These are phyloP conservation scores for Cyrtorhinus lividipennis DNA, from an alignment of 1,140 invertebrate species.

Conservation along the genomic window DNA sequence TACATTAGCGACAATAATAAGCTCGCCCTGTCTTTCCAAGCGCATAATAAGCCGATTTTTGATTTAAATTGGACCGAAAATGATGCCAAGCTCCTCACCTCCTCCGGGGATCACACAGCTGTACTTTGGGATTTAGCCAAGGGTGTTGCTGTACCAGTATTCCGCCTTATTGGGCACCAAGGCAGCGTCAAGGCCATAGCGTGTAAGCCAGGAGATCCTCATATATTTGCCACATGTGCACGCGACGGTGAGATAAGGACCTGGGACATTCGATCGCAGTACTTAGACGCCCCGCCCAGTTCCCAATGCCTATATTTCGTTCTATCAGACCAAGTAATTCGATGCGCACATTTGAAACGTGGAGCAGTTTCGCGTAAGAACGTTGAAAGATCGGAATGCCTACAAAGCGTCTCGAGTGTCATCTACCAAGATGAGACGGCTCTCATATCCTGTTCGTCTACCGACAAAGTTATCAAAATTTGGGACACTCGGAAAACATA, in stretches of 20 bases:
- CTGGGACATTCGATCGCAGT: conserved; percentile 48
- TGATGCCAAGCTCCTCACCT: conserved; percentile 60
- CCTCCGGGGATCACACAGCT: conserved; percentile 68
- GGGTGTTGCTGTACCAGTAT: conserved; percentile 33
- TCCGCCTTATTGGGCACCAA: conserved; percentile 53
- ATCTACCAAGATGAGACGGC: conserved; percentile 61
- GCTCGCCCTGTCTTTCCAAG: conserved; percentile 27
- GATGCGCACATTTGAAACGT: not conserved
- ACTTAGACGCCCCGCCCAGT: conserved; percentile 11
- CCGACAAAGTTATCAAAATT: conserved; percentile 71
- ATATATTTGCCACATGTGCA: conserved; percentile 67
- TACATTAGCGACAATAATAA: not conserved
- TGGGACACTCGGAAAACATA: conserved; percentile 80
- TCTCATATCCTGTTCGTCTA: conserved; percentile 63
- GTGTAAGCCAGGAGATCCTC: conserved; percentile 45
- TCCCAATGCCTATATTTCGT: conserved; percentile 30
- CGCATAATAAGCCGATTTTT: conserved; percentile 77
- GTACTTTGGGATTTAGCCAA: conserved; percentile 51
- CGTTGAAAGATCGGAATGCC: conserved; percentile 22
- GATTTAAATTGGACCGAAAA: conserved; percentile 70
- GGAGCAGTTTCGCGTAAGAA: not conserved
- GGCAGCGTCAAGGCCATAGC: conserved; percentile 64
- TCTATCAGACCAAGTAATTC: conserved; percentile 23
- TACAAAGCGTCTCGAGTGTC: conserved; percentile 58
- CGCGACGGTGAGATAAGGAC: conserved; percentile 69